These are phyloP conservation scores for Herpetotheres cachinnans DNA, from an alignment of 2,113 vertebrate genomes.

Conservation along the genomic window DNA sequence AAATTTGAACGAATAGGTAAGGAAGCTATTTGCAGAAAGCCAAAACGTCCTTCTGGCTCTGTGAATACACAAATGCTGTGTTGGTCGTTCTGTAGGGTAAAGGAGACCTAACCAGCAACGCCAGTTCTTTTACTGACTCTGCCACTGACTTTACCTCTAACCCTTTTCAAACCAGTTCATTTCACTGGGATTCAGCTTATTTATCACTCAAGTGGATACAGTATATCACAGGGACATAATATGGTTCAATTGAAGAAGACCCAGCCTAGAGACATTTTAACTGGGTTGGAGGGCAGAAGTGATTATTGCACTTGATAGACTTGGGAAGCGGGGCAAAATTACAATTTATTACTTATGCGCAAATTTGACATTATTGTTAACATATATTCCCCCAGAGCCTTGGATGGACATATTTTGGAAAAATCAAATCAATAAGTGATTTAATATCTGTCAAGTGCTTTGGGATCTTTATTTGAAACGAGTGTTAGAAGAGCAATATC, in stretches of 20 bases:
- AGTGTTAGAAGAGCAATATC: constrained; percentile 1
- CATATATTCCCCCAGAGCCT: constrained; percentile 28
- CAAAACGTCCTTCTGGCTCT: not conserved
- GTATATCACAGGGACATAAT: not conserved
- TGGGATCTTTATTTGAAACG: constrained; percentile 49
- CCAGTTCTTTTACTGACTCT: not conserved
- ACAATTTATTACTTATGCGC: constrained; percentile 48
- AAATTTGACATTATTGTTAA: constrained; percentile 51
- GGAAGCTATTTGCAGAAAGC: not conserved
- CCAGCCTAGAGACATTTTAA: not conserved
- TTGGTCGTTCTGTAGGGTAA: not conserved
- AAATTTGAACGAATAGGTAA: not conserved
- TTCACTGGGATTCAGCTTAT: not conserved
- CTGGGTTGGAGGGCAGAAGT: not conserved
- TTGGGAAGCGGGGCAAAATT: constrained; percentile 21
- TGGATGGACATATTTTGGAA: constrained; percentile 57
- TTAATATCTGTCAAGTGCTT: constrained; percentile 60
- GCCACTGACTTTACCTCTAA: not conserved
- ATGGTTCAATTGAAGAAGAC: not conserved
- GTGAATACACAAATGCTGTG: not conserved
- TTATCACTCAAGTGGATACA: not conserved
- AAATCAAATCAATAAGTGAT: constrained; percentile 65
- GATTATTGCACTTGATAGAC: constrained; percentile 38
- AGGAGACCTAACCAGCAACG: not conserved
- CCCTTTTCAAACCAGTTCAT: not conserved